Evolutionary conservation across 1,140 invertebrate species (phyloP).

Genomic region (Meloidogyne chitwoodi): DNA sequence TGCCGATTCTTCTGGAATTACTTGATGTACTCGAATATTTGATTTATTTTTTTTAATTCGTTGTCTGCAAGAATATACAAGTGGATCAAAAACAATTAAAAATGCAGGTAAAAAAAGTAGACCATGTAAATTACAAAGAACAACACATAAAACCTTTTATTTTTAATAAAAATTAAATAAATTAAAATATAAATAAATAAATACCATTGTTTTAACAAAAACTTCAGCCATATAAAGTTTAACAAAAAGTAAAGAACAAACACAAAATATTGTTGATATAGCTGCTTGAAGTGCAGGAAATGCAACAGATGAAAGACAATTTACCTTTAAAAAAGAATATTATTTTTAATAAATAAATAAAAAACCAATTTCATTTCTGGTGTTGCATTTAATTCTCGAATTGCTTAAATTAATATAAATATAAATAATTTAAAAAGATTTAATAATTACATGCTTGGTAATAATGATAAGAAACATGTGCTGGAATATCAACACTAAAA

Average conservation of each 20-base stretch:
- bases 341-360: conserved; percentile 15
- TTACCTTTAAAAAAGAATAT: conserved; percentile 34
- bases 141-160: conserved; percentile 43
- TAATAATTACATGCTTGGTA: conserved; percentile 62
- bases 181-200: conserved; percentile 13
- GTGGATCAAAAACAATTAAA: conserved; percentile 47
- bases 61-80: conserved; percentile 16
- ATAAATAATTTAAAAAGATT: background rate
- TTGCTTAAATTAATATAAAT: background rate
- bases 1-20: conserved; percentile 5
- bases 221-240: conserved; percentile 57
- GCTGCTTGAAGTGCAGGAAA: conserved; percentile 57
- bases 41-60: background rate
- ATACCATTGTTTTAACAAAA: conserved; percentile 53
- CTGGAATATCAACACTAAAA: conserved; percentile 62
- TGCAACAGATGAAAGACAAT: conserved; percentile 57
- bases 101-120: conserved; percentile 57
- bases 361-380: conserved; percentile 25
- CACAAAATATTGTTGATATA: conserved; percentile 54
- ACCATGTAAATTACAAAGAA: conserved; percentile 55
- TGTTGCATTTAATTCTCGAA: conserved; percentile 14
- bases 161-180: background rate
- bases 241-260: conserved; percentile 51
- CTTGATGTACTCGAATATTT: background rate
- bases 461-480: conserved; percentile 62